A percentile compares a stretch with the other conserved stretches of the same genome.
These are phyloP conservation scores for Balaeniceps rex DNA, from an alignment of 2,113 vertebrate genomes.

Conservation along the genomic window DNA sequence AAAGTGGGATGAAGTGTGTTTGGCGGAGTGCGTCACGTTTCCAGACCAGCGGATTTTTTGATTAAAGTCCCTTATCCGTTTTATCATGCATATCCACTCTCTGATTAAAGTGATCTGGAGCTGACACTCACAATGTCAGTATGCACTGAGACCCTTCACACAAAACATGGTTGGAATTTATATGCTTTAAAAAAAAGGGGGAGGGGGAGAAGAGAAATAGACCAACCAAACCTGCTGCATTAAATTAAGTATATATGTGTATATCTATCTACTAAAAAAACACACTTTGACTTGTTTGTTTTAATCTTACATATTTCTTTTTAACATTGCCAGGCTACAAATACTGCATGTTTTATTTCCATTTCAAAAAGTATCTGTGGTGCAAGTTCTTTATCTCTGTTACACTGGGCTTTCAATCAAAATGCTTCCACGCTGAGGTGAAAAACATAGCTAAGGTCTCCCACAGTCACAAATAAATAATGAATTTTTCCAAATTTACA, in stretches of 20 bases:
- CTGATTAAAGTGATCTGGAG: constrained; percentile 99
- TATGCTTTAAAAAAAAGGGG: constrained; percentile 71
- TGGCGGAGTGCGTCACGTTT: constrained; percentile 98
- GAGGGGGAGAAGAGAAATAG: not conserved
- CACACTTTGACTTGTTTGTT: not conserved
- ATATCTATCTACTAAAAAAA: not conserved
- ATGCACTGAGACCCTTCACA: constrained; percentile 86
- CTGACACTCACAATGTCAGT: constrained; percentile 99
- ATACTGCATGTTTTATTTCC: constrained; percentile 23
- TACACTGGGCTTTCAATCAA: constrained; percentile 28
- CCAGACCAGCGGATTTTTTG: constrained; percentile 99
- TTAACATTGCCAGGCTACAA: not conserved
- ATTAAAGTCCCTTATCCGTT: constrained; percentile 99
- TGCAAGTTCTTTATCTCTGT: constrained; percentile 16
- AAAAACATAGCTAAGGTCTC: not conserved
- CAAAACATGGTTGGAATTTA: constrained; percentile 91
- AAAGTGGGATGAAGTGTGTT: constrained; percentile 91
- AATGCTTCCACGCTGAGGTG: not conserved
- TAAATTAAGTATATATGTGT: not conserved
- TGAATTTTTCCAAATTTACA: not conserved
- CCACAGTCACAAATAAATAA: not conserved
- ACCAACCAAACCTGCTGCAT: constrained; percentile 14
- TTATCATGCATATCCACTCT: constrained; percentile 99
- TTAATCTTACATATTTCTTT: constrained; percentile 26
- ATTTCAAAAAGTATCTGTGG: constrained; percentile 1